These are phyloP conservation scores for Eupithecia subfuscata DNA, from an alignment of 2,888 invertebrate species.

Conservation along the genomic window DNA sequence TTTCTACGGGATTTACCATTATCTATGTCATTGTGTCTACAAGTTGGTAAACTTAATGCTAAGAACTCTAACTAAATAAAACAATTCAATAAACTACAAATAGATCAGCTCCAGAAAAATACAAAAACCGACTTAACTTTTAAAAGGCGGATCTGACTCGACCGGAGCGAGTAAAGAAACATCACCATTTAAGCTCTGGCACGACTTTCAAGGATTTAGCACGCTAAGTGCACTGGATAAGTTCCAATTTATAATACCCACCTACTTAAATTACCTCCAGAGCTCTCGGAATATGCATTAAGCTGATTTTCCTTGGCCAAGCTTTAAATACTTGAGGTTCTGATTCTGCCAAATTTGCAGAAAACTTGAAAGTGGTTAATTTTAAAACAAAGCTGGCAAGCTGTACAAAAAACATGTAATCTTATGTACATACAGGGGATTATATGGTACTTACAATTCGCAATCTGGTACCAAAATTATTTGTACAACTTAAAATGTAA, in stretches of 20 bases:
- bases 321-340: not conserved
- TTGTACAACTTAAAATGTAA: not conserved
- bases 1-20: no score
- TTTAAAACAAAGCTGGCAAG: not conserved
- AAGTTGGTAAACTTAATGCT: no score
- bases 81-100: no score
- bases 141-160: not conserved
- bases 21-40: no score
- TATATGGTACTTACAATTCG: not conserved
- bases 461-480: not conserved
- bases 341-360: not conserved
- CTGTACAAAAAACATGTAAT: not conserved
- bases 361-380: not conserved
- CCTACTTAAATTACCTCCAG: constrained; percentile 12
- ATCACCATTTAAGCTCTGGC: constrained; percentile 17
- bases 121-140: not conserved
- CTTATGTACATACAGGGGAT: not conserved
- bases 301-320: constrained; percentile 18
- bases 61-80: no score
- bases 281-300: constrained; percentile 13
- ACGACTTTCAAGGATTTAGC: constrained; percentile 18
- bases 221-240: constrained; percentile 28
- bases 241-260: constrained; percentile 26
- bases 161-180: not conserved
- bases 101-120: not conserved